A percentile compares a stretch with the other conserved stretches of the same genome.
Conservation (phyloP, 2,888 invertebrate species). For the Drosophila anceps region DNA sequence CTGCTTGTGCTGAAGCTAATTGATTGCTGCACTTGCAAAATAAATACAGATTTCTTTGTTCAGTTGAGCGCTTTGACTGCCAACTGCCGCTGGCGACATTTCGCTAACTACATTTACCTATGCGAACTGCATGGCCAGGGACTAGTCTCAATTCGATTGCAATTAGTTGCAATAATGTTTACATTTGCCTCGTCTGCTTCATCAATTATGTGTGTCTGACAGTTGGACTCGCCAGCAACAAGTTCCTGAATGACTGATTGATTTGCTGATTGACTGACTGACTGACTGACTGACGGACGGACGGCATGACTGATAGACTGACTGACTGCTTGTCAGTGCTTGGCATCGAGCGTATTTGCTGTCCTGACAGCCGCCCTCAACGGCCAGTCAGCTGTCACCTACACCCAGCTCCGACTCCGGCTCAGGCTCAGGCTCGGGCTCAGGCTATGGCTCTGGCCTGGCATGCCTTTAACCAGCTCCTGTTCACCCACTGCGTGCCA, state of each 20-base stretch:
- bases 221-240: conserved; percentile 34
- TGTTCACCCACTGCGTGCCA: background rate
- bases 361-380: conserved; percentile 34
- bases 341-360: conserved; percentile 41
- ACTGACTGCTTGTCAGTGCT: conserved; percentile 37
- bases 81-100: background rate
- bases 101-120: conserved; percentile 3
- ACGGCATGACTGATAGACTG: conserved; percentile 27
- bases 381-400: conserved; percentile 4
- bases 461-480: background rate
- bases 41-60: conserved; percentile 9
- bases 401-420: background rate
- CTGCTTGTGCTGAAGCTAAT: background rate
- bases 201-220: conserved; percentile 47
- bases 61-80: background rate
- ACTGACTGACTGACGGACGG: conserved; percentile 21
- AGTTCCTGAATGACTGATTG: conserved; percentile 33
- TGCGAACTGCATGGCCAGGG: background rate
- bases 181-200: conserved; percentile 51
- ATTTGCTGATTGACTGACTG: conserved; percentile 13
- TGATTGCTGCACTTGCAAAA: conserved; percentile 5
- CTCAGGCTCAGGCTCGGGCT: too few species aligned
- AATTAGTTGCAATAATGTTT: conserved; percentile 62
- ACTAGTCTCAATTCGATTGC: conserved; percentile 25
- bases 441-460: too few species aligned